Conservation (phyloP, 2,113 vertebrate species). For the Pseudonaja textilis region DNA sequence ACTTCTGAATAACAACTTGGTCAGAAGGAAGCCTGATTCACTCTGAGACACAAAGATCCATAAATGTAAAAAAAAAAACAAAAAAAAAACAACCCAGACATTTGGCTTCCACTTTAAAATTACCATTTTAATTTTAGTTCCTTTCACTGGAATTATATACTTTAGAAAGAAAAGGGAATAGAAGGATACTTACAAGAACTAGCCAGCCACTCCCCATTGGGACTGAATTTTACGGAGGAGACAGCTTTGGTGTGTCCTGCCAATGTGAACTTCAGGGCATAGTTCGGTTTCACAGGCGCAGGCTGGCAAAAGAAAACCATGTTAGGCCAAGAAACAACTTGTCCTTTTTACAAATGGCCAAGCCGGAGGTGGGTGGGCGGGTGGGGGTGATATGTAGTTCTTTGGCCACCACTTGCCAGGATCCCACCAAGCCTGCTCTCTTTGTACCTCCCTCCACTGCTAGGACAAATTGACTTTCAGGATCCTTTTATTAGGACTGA, state of each 20-base stretch:
- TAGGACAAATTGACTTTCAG: neutral
- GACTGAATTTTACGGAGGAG: constrained; percentile 97
- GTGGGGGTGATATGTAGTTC: neutral
- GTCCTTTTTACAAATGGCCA: neutral
- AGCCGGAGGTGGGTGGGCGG: too few species aligned
- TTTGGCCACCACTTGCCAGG: neutral
- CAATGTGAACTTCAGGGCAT: constrained; percentile 95
- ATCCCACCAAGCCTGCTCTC: neutral
- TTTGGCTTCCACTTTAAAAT: neutral
- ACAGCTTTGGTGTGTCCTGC: constrained; percentile 97
- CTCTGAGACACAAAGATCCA: neutral
- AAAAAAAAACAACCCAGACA: neutral
- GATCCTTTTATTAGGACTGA: neutral
- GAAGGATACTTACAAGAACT: constrained; percentile 89
- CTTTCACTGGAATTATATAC: neutral
- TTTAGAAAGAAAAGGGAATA: neutral
- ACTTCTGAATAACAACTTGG: neutral
- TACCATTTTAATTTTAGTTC: neutral
- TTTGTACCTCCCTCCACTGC: neutral
- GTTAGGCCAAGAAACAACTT: neutral
- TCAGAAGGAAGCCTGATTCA: neutral
- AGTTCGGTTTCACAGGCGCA: constrained; percentile 93
- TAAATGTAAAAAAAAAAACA: neutral
- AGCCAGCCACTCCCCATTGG: constrained; percentile 96
- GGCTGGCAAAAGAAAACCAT: constrained; percentile 71